Evolutionary conservation across 2,797 vertebrate species (phyloP).

Genomic region (Etheostoma nigrum): DNA sequence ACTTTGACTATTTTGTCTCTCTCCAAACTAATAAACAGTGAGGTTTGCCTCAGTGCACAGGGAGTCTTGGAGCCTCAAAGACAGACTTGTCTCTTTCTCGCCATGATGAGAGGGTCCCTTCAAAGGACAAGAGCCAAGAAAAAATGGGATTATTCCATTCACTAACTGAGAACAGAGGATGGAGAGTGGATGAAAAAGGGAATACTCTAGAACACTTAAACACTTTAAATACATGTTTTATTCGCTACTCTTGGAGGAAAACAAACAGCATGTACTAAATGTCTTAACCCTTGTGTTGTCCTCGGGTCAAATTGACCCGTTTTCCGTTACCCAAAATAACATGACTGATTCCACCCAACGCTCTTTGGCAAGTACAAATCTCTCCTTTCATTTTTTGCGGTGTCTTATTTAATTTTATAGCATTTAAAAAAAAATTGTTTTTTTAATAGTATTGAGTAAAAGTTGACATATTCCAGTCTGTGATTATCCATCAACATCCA

Average conservation of each 20-base stretch:
- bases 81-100: conserved; percentile 39
- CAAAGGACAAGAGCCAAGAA: conserved; percentile 60
- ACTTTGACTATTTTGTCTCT: conserved; percentile 77
- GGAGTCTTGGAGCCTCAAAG: conserved; percentile 54
- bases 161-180: conserved; percentile 45
- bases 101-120: conserved; percentile 55
- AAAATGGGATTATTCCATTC: conserved; percentile 76
- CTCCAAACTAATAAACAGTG: conserved; percentile 79
- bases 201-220: neutral
- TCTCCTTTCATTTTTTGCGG: no score
- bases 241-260: conserved; percentile 44
- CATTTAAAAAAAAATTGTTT: no score
- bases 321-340: no score
- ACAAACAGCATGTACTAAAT: conserved; percentile 24
- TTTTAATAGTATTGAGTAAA: no score
- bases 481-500: no score
- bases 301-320: no score
- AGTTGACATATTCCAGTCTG: no score
- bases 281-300: neutral
- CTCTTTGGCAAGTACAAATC: no score
- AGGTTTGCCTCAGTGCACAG: conserved; percentile 57
- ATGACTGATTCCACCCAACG: no score
- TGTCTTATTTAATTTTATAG: no score
- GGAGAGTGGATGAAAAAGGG: conserved; percentile 2
- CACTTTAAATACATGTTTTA: conserved; percentile 51